Evolutionary conservation across 2,797 vertebrate species (phyloP), one percentile per base, ranked within the genome.

Genomic region (Melanotaenia trifasciata): DNA sequence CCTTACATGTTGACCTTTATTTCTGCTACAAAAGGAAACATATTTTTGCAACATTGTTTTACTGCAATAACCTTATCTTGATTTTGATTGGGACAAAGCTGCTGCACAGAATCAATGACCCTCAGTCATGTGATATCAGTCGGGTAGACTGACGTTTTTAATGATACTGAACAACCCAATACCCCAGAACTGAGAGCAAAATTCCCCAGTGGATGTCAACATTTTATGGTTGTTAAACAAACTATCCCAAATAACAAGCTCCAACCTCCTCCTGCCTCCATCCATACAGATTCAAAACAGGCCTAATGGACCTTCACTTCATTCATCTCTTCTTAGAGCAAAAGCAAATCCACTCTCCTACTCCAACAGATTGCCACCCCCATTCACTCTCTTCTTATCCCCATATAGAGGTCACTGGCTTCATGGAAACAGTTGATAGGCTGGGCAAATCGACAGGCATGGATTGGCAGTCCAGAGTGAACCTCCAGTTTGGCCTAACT

Each of bases 341-440:
- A 83, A 78, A 72, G 72, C 54, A 73, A 67, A 81, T 78, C 74
- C 54, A 66, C 40, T 75, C 62, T 75, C 38, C 38, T 60, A 60
- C 72, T 66, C 51, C 38, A 67, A 64, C 51, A 71, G 74, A 53
- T 57, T 67, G 38, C 69, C 54, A 10, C 35, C 63, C 76, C 69
- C 62, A 65, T 30, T 58, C 30, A 40, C 50, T 26, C 58, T 24
- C 40, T 32, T 69, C 58, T 62, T 83, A 78, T 82, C 84, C 79
- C 81, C 66, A 71, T 75, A 86, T 81, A 84, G 85, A 88, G 89
- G 88, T 92, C 89, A 90, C 0, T 57, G 70, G 79, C 85, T 78
- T 80, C 87, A 88, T 86, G 87, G 91, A 93, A 92, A 93, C 81
- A 90, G 80, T 89, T 87, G 82, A 92, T 84, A 88, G 91, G 90